Base-by-base conservation (phyloP, 1,140 invertebrate genomes). In the Neodiprion lecontei region DNA sequence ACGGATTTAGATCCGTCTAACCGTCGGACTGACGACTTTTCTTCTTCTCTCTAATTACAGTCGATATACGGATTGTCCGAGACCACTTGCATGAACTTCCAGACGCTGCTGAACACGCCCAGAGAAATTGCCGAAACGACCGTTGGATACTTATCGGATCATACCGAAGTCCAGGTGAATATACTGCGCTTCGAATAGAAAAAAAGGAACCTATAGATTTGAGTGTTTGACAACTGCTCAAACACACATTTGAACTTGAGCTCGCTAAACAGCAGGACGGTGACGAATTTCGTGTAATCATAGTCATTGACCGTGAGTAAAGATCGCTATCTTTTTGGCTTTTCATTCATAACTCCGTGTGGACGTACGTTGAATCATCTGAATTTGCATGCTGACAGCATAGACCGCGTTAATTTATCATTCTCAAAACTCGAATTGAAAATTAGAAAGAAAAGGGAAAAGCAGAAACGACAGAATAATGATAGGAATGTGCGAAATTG, bases 21-120 rank as follows among this genome's bases (percentile, higher is more conserved):
- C 4, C 53, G 0, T 61, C 53, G 11, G 11, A 12, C n/a, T 61
- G 7, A 61, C n/a, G 53, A 4, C 53, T 61, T 61, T 61, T 71
- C 23, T 76, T 53, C 70, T 66, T 72, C 23, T 14, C 78, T 81
- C 84, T 78, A 72, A 74, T 87, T 89, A 74, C 84, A 96, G 94
- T 92, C 93, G 69, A 90, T 96, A 47, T 99, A 96, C 81, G 97
- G 97, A 0, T 88, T 96, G 79, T 97, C 97, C 1, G 97, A 99
- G 89, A 92, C 91, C 0, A 96, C 96, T 67, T 95, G 94, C 0
- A 90, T 93, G 0, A 88, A 90, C 47, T 96, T 95, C 82, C 92
- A 95, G 82, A 91, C 92, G 1, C 77, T 91, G 2, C 84, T 89
- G 0, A 89, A 91, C 10, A 96, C 98, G 77, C 83, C 89, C n/a